These are phyloP conservation scores for Tetheella fluctuosa DNA, from an alignment of 2,888 invertebrate genomes.

Conservation along the genomic window DNA sequence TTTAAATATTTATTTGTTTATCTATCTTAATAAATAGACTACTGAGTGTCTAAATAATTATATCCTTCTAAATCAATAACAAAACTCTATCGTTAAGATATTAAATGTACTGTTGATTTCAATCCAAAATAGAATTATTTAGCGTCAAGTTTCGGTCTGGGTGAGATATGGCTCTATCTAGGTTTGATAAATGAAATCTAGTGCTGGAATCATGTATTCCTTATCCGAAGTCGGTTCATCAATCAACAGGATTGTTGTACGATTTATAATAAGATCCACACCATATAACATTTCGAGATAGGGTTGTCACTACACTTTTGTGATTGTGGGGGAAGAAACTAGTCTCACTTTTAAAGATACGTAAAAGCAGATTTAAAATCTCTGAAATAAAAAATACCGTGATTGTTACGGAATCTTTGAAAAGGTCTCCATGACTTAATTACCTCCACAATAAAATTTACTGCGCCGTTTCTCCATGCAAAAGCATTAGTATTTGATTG, in stretches of 20 bases:
- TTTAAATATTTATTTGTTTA: too few relatives aligned
- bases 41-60: too few relatives aligned
- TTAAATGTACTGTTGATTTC: neutral
- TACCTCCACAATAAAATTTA: too few relatives aligned
- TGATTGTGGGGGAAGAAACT: neutral
- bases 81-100: neutral
- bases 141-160: neutral
- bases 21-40: too few relatives aligned
- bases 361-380: too few relatives aligned
- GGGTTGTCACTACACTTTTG: neutral
- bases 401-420: too few relatives aligned
- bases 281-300: neutral
- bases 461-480: too few relatives aligned
- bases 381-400: too few relatives aligned
- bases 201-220: constrained; percentile 4
- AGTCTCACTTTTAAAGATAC: too few relatives aligned
- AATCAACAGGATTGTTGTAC: constrained; percentile 8
- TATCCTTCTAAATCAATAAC: neutral
- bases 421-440: too few relatives aligned
- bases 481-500: too few relatives aligned
- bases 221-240: constrained; percentile 1
- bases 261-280: neutral
- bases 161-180: constrained; percentile 2
- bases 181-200: constrained; percentile 8
- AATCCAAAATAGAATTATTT: neutral